Evolutionary conservation across 35 echinoderm and acorn worm genomes (phyloP), one percentile per base, ranked within the genome.

Genomic region (Heliocidaris erythrogramma): DNA sequence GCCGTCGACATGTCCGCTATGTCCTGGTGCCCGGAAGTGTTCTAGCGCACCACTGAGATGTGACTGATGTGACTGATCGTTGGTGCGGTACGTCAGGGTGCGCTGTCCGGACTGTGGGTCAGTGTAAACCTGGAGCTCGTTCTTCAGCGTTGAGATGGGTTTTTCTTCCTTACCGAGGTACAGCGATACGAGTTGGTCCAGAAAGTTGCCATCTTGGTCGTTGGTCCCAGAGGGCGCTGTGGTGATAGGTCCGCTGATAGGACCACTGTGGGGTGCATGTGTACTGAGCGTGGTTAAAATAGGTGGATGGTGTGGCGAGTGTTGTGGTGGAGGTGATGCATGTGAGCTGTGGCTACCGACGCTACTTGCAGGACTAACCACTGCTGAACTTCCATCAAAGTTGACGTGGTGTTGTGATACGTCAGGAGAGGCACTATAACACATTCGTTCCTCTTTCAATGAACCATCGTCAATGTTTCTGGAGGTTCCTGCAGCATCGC

Each of bases 81-180:
- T 92, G 17, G 92, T 50, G 4, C 71, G 88, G 47, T 96, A 93
- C 30, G 90, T n/a, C 85, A 93, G 94, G 42, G 94, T 30, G 16
- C 94, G 86, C n/a, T 94, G 31, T 48, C 92, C 88, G 29, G 93
- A 69, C 42, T 96, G 92, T 78, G 94, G 95, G 30, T 97, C 97
- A 7, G 98, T 99, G 90, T 99, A 99, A 0, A 99, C 98, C 56
- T 97, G 96, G 60, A 99, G 96, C 95, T 99, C 98, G 60, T 96
- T 97, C 92, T 99, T 99, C 16, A 98, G 86, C 17, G 96, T 97
- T 2, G 97, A 97, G 30, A 99, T 97, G 30, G 95, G 96, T 60
- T 97, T 97, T 49, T 99, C 98, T 24, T 97, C 96, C 49, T 97
- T 99, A 85, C 95, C 94, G 27, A 99, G 97, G 88, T 99, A 99